Conservation (phyloP, 2,113 vertebrate species). For the Apaloderma vittatum region DNA sequence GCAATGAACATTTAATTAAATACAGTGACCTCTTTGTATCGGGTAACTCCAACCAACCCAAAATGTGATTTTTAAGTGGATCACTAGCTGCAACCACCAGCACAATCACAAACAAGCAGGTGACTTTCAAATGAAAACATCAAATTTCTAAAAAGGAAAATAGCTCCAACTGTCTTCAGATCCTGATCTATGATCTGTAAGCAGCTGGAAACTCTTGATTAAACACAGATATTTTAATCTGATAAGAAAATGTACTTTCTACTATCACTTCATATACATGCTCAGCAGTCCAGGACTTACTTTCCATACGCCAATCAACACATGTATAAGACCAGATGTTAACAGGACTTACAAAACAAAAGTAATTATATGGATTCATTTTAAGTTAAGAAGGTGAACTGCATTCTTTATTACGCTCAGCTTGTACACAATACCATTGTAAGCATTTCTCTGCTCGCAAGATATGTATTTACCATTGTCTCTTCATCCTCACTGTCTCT, state of each 20-base stretch:
- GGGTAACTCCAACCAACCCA: not conserved
- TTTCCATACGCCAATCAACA: not conserved
- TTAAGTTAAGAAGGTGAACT: not conserved
- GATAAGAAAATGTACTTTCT: not conserved
- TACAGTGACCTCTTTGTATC: not conserved
- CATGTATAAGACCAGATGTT: not conserved
- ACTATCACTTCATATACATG: not conserved
- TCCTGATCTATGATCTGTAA: not conserved
- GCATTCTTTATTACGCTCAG: not conserved
- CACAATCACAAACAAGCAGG: not conserved
- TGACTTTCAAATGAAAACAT: not conserved
- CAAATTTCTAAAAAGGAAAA: not conserved
- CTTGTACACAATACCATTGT: not conserved
- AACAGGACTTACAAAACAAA: not conserved
- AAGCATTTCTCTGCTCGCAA: not conserved
- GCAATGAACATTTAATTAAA: not conserved
- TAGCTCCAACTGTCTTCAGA: not conserved
- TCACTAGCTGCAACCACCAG: not conserved
- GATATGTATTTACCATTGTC: too few relatives aligned
- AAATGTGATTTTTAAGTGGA: not conserved
- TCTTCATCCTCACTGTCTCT: too few relatives aligned
- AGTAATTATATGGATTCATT: not conserved
- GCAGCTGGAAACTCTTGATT: not conserved
- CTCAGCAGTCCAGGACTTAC: not conserved
- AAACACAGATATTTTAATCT: not conserved